A percentile compares a stretch with the other conserved stretches of the same genome.
Conservation (phyloP, 2,888 invertebrate genomes). For the Listrodromus nycthemerus region DNA sequence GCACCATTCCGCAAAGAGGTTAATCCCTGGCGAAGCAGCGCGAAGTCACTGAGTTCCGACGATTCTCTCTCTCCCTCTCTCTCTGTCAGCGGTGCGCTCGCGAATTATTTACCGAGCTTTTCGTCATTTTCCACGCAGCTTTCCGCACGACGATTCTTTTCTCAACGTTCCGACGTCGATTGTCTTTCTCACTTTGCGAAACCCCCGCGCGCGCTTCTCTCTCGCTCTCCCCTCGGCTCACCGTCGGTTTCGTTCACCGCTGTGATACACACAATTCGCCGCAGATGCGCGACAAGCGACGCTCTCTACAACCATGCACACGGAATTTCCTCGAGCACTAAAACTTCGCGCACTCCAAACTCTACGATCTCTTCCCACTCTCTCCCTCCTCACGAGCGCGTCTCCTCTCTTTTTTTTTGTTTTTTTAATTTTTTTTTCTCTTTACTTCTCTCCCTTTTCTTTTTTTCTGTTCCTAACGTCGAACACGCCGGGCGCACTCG, state of each 20-base stretch:
- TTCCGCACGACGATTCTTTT: no score
- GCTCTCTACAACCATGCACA: background rate
- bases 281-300: background rate
- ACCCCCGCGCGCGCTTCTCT: no score
- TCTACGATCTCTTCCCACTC: constrained; percentile 37
- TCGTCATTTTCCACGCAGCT: no score
- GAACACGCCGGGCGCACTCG: constrained; percentile 1
- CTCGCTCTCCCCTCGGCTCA: no score
- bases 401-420: constrained; percentile 25
- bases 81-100: no score
- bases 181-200: no score
- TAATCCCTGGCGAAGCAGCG: background rate
- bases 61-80: no score
- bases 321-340: constrained; percentile 46
- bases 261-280: background rate
- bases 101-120: no score
- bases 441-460: background rate
- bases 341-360: constrained; percentile 6
- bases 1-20: constrained; percentile 1
- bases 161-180: no score
- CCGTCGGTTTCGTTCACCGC: background rate
- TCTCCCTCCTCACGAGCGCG: constrained; percentile 26
- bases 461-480: constrained; percentile 6
- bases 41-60: background rate
- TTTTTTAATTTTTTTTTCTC: background rate